Percentiles rank a stretch among this genome's conserved stretches.
These are phyloP conservation scores for Spinus olivaceus DNA, from an alignment of 2,797 vertebrate species.

Conservation along the genomic window DNA sequence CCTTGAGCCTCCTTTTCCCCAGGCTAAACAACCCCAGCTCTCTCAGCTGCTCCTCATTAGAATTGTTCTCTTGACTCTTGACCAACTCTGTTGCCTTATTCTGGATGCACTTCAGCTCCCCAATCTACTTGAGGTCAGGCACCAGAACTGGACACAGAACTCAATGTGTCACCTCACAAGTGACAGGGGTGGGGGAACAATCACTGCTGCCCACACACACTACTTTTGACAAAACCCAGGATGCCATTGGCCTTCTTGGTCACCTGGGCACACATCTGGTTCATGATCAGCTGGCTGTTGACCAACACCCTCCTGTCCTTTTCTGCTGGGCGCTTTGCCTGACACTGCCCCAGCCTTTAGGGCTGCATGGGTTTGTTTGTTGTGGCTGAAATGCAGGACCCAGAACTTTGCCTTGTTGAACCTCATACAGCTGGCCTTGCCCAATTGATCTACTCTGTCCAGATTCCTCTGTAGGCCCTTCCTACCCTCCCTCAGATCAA, in stretches of 20 bases:
- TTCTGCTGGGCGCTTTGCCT: not conserved
- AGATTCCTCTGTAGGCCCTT: not conserved
- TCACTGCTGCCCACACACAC: not conserved
- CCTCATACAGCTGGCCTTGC: not conserved
- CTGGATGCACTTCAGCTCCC: not conserved
- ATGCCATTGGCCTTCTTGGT: not conserved
- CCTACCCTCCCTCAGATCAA: not conserved
- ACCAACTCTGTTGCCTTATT: not conserved
- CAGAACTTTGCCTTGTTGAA: not conserved
- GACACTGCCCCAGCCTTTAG: not conserved
- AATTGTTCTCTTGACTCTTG: not conserved
- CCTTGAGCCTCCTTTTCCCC: not conserved
- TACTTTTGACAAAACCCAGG: not conserved
- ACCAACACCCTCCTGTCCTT: not conserved
- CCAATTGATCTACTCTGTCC: not conserved
- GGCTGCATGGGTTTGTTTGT: rapidly evolving
- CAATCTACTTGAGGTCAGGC: not conserved
- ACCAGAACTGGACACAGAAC: not conserved
- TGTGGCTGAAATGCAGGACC: not conserved
- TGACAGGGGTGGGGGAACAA: no score
- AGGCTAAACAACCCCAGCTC: not conserved
- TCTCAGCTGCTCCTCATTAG: not conserved
- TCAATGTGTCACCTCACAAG: not conserved
- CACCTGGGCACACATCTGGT: not conserved
- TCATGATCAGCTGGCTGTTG: not conserved